These are phyloP conservation scores for Perca fluviatilis DNA, from an alignment of 2,113 vertebrate species.

Conservation along the genomic window DNA sequence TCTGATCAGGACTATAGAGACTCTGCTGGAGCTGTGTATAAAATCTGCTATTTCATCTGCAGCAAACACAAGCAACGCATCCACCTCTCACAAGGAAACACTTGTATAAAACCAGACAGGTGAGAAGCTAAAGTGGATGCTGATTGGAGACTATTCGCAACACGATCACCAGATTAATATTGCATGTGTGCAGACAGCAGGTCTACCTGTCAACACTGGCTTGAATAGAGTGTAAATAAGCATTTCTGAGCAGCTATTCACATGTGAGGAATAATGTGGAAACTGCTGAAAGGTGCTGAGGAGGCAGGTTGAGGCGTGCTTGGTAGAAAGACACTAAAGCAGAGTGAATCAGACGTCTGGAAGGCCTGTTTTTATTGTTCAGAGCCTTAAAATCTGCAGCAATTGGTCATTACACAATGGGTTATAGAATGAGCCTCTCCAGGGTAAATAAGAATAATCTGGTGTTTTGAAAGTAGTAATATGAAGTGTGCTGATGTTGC, in stretches of 20 bases:
- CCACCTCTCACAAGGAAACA: background rate
- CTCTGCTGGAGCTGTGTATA: constrained; percentile 58
- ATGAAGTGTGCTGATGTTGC: constrained; percentile 14
- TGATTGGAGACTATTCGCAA: constrained; percentile 17
- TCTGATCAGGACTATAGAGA: constrained; percentile 77
- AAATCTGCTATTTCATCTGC: constrained; percentile 38
- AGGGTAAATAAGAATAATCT: constrained; percentile 25
- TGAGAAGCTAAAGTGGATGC: background rate
- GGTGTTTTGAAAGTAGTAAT: constrained; percentile 31
- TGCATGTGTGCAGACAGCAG: constrained; percentile 32
- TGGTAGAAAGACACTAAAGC: constrained; percentile 43
- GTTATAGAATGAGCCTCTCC: constrained; percentile 21
- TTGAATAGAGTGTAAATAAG: constrained; percentile 48
- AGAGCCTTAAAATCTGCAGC: constrained; percentile 28
- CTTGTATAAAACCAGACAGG: constrained; percentile 30
- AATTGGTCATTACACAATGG: constrained; percentile 47
- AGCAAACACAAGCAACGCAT: constrained; percentile 3
- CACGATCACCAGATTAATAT: constrained; percentile 32
- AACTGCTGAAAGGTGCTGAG: constrained; percentile 57
- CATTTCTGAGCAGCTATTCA: constrained; percentile 25
- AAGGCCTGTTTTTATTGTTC: constrained; percentile 42
- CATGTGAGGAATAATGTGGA: constrained; percentile 29
- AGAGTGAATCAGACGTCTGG: constrained; percentile 44
- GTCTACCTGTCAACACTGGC: constrained; percentile 46
- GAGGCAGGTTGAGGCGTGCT: constrained; percentile 70